These are phyloP conservation scores for Cistogaster globosa DNA, from an alignment of 2,888 invertebrate genomes.

Conservation along the genomic window DNA sequence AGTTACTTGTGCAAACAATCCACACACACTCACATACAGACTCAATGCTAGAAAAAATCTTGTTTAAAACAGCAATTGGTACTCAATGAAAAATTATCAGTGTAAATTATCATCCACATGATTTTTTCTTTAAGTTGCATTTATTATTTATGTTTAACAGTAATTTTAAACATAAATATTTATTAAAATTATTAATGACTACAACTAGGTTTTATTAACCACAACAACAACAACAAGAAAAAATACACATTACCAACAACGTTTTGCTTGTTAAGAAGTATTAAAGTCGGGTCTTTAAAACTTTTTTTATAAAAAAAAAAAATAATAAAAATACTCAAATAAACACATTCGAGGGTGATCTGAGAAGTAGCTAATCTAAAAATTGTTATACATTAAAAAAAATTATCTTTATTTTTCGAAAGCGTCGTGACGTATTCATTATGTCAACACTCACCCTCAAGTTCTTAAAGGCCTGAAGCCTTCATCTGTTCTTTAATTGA, in stretches of 20 bases:
- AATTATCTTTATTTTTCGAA: too few relatives aligned
- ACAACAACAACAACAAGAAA: neutral
- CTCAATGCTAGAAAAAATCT: slow-evolving; percentile 17
- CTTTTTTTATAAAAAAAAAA: neutral
- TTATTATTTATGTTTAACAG: slow-evolving; percentile 64
- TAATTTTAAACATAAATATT: slow-evolving; percentile 72
- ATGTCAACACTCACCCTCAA: too few relatives aligned
- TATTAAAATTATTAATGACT: slow-evolving; percentile 69
- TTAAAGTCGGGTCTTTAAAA: too few relatives aligned
- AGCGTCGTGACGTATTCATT: too few relatives aligned
- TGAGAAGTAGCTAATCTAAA: too few relatives aligned
- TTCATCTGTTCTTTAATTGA: too few relatives aligned
- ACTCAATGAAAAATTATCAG: neutral
- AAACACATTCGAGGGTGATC: neutral
- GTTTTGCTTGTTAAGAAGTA: slow-evolving; percentile 10
- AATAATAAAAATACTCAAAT: neutral
- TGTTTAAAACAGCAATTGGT: slow-evolving; percentile 21
- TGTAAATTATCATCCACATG: neutral
- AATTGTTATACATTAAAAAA: too few relatives aligned
- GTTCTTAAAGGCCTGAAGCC: too few relatives aligned
- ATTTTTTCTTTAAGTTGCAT: slow-evolving; percentile 11
- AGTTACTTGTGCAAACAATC: slow-evolving; percentile 1
- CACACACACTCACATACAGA: neutral
- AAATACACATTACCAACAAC: neutral
- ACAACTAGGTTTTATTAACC: slow-evolving; percentile 21